Percentiles rank a stretch among this genome's conserved stretches.
Conservation (phyloP, 2,888 invertebrate species). For the Aphrophora alni region DNA sequence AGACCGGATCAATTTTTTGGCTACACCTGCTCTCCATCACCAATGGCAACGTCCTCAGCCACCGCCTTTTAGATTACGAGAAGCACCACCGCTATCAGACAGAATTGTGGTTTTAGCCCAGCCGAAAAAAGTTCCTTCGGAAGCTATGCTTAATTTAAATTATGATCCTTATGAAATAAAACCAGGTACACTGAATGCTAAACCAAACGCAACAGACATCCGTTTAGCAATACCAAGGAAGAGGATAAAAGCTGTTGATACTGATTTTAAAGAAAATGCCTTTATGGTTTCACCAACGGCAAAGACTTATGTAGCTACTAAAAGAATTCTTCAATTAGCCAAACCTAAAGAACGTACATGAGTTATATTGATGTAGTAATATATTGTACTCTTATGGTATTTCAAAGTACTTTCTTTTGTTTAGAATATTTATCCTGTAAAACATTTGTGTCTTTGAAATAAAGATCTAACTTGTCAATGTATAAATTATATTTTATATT, state of each 20-base stretch:
- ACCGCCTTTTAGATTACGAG: background rate
- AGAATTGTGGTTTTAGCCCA: background rate
- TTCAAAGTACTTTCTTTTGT: no score
- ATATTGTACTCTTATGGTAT: no score
- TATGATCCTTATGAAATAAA: background rate
- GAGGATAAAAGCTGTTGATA: conserved; percentile 13
- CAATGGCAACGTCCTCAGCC: background rate
- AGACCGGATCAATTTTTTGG: background rate
- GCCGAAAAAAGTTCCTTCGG: conserved; percentile 10
- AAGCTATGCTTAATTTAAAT: background rate
- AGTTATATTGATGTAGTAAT: background rate
- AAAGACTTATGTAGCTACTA: background rate
- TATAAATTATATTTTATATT: no score
- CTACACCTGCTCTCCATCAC: background rate
- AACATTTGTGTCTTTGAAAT: background rate
- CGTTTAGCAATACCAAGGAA: background rate
- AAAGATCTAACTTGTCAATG: background rate
- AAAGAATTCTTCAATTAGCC: background rate
- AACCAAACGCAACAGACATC: background rate
- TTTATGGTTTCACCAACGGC: background rate
- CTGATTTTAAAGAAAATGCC: conserved; percentile 18
- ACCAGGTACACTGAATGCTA: background rate
- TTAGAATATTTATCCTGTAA: no score
- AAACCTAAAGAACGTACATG: background rate
- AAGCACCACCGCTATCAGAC: background rate